Evolutionary conservation across 2,797 vertebrate species (phyloP).

Genomic region (Euthynnus affinis): DNA sequence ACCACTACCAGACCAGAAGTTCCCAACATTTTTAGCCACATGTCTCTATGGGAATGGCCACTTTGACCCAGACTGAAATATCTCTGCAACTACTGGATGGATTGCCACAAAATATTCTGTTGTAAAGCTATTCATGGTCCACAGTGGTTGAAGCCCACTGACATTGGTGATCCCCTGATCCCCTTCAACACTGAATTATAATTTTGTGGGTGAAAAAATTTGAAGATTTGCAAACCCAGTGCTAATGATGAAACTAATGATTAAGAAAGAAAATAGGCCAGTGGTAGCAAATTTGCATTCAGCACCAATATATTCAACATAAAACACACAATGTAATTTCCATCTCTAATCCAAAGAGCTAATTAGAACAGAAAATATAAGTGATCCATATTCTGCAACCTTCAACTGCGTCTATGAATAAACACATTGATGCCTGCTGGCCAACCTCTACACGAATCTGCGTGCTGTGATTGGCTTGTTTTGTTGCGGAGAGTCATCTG

Average conservation of each 20-base stretch:
- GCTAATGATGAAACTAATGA: conserved; percentile 33
- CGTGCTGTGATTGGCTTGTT: conserved; percentile 66
- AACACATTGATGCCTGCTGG: conserved; percentile 63
- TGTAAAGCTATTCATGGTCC: background rate
- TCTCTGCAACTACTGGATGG: background rate
- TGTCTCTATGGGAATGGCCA: background rate
- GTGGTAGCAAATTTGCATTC: conserved; percentile 52
- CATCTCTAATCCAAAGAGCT: conserved; percentile 58
- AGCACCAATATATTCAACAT: conserved; percentile 43
- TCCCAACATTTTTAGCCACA: background rate
- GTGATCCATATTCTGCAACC: conserved; percentile 58
- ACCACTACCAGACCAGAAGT: background rate
- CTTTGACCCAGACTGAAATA: background rate
- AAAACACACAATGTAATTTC: conserved; percentile 45
- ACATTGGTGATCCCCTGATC: too few species aligned
- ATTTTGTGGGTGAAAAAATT: conserved; percentile 3
- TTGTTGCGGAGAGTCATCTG: conserved; percentile 65
- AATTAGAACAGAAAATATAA: conserved; percentile 67
- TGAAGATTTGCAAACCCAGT: conserved; percentile 37
- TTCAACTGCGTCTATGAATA: conserved; percentile 67
- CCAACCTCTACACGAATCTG: conserved; percentile 36
- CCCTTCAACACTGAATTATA: background rate
- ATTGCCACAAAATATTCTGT: background rate
- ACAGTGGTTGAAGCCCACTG: too few species aligned
- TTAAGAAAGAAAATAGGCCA: conserved; percentile 50